These are phyloP conservation scores for Agrotis clavis DNA, from an alignment of 2,888 invertebrate species.

Conservation along the genomic window DNA sequence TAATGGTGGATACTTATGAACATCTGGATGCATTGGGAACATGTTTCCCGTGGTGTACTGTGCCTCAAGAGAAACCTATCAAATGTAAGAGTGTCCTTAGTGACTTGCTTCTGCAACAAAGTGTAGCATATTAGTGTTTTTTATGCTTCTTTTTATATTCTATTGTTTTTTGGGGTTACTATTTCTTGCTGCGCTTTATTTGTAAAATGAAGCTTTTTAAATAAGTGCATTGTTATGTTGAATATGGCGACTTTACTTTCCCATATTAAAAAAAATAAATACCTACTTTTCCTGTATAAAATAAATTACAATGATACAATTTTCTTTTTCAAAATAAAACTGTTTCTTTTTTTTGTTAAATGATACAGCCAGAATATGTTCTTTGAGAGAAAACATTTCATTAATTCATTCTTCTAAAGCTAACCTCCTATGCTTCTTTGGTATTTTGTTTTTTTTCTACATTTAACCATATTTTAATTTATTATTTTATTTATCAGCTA, in stretches of 20 bases:
- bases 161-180: not conserved
- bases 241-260: not conserved
- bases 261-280: no score
- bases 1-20: conserved; percentile 94
- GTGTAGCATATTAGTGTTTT: conserved; percentile 31
- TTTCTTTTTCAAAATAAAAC: no score
- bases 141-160: conserved; percentile 30
- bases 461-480: conserved; percentile 61
- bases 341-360: no score
- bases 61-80: conserved; percentile 84
- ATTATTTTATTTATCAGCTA: conserved; percentile 69
- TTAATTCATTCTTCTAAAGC: conserved; percentile 2
- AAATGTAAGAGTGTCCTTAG: conserved; percentile 80
- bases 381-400: not conserved
- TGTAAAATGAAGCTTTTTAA: not conserved
- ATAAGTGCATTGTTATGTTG: not conserved
- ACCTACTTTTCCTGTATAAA: not conserved
- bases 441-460: conserved; percentile 23
- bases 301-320: no score
- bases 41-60: conserved; percentile 94
- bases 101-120: conserved; percentile 30
- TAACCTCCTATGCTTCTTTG: conserved; percentile 19
- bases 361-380: not conserved
- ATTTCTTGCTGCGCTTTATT: not conserved
- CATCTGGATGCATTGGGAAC: conserved; percentile 94